A percentile compares a stretch with the other conserved stretches of the same genome.
Evolutionary conservation across 30 jellyfish, hydroid and myxozoan genomes (phyloP).

Genomic region (Hydractinia symbiolongicarpus): DNA sequence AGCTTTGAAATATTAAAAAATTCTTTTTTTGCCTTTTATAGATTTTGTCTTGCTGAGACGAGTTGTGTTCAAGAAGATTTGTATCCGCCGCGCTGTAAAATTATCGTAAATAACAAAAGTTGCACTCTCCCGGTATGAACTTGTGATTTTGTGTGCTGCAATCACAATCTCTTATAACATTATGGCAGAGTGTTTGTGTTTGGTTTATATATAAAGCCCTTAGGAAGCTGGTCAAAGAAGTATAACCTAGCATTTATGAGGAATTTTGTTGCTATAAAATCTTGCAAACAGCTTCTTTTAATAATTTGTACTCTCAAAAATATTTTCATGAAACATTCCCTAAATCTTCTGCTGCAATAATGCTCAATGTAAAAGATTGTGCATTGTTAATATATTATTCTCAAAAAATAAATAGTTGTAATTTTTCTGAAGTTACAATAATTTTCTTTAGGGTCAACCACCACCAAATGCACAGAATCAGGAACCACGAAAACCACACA

Average conservation of each 20-base stretch:
- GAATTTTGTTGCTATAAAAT: too few relatives aligned
- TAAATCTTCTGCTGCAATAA: background rate
- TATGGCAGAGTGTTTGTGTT: background rate
- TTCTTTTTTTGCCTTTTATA: background rate
- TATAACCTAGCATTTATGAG: too few relatives aligned
- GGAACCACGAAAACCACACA: conserved; percentile 91
- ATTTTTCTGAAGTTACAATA: too few relatives aligned
- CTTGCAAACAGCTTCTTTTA: too few relatives aligned
- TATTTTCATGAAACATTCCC: background rate
- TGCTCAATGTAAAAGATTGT: too few relatives aligned
- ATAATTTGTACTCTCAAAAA: background rate
- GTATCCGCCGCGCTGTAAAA: conserved; percentile 63
- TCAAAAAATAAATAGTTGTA: too few relatives aligned
- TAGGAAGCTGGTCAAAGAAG: too few relatives aligned
- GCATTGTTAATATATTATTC: too few relatives aligned
- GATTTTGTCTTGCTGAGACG: conserved; percentile 87
- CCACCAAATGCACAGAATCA: conserved; percentile 82
- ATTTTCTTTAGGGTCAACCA: conserved; percentile 65
- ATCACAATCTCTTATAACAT: background rate
- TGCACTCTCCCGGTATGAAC: conserved; percentile 78
- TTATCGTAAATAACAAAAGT: conserved; percentile 60
- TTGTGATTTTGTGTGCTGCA: background rate
- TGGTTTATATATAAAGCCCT: too few relatives aligned
- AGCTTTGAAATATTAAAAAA: background rate
- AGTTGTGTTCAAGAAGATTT: conserved; percentile 91